A percentile compares a stretch with the other conserved stretches of the same genome.
Evolutionary conservation across 2,113 vertebrate genomes (phyloP).

Genomic region (Dinomys branickii): DNA sequence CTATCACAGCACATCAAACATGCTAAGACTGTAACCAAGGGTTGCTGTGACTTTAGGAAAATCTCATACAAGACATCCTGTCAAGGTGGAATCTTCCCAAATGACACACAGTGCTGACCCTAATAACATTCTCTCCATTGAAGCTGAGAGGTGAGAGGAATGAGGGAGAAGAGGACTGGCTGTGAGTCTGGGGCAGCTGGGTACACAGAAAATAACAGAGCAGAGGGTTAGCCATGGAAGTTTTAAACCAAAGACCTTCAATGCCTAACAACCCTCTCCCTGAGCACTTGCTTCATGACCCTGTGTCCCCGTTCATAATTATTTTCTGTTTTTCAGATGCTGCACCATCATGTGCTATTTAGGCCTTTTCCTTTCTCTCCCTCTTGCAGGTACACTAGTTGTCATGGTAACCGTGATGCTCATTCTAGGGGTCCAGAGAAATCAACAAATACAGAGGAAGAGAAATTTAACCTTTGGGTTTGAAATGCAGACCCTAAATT

Average conservation of each 20-base stretch:
- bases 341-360: constrained; percentile 57
- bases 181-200: background rate
- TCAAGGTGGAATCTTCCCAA: background rate
- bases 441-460: constrained; percentile 42
- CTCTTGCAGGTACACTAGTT: constrained; percentile 65
- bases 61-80: background rate
- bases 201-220: background rate
- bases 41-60: background rate
- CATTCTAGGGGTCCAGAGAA: constrained; percentile 62
- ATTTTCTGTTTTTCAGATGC: constrained; percentile 37
- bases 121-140: background rate
- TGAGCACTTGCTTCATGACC: background rate
- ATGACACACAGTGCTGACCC: background rate
- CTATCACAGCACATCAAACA: background rate
- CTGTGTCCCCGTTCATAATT: constrained; percentile 15
- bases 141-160: background rate
- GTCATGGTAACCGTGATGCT: constrained; percentile 67
- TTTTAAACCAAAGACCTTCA: background rate
- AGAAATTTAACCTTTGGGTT: constrained; percentile 8
- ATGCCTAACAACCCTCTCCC: background rate
- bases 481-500: constrained; percentile 38
- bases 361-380: constrained; percentile 46
- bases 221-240: background rate
- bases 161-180: background rate
- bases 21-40: background rate